A percentile compares a stretch with the other conserved stretches of the same genome.
phyloP scores from a whole-genome alignment of 2,888 invertebrate genomes.

The Aradus depressus region DNA sequence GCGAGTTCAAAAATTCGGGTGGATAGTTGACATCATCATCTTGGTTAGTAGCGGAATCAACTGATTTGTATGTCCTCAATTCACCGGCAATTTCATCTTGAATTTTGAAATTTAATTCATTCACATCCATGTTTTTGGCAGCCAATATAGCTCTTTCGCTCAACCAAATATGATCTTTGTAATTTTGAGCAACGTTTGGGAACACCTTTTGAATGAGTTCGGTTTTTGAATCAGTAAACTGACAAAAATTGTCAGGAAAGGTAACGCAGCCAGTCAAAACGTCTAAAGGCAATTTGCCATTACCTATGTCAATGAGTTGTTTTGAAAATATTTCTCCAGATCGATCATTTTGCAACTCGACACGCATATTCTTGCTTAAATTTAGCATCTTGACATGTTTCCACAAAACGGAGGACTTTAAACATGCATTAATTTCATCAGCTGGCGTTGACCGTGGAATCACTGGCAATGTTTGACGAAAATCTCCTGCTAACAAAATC shows the following conservation, averaged over 20 bases:
- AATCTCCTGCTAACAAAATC: constrained; percentile 26
- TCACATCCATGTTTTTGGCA: constrained; percentile 34
- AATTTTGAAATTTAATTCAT: constrained; percentile 33
- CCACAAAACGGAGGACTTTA: constrained; percentile 19
- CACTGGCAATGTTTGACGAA: constrained; percentile 21
- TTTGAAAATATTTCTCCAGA: constrained; percentile 29
- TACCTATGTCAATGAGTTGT: constrained; percentile 32
- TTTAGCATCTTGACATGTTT: constrained; percentile 28
- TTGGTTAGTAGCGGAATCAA: constrained; percentile 29
- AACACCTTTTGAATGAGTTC: constrained; percentile 33
- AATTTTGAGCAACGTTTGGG: constrained; percentile 33
- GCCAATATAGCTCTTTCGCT: constrained; percentile 33
- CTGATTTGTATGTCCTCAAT: constrained; percentile 30
- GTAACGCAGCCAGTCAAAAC: constrained; percentile 30
- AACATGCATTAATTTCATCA: constrained; percentile 20
- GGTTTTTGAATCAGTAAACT: constrained; percentile 29
- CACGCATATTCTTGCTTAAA: constrained; percentile 31
- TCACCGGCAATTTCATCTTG: constrained; percentile 30
- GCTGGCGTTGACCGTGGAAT: constrained; percentile 21
- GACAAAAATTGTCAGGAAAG: constrained; percentile 32
- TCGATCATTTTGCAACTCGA: constrained; percentile 30
- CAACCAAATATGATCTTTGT: constrained; percentile 30
- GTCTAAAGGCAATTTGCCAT: constrained; percentile 32
- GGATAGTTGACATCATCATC: constrained; percentile 28
- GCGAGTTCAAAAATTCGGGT: constrained; percentile 34